Evolutionary conservation across 2,888 invertebrate genomes (phyloP).

Genomic region (Chelonus formosanus): DNA sequence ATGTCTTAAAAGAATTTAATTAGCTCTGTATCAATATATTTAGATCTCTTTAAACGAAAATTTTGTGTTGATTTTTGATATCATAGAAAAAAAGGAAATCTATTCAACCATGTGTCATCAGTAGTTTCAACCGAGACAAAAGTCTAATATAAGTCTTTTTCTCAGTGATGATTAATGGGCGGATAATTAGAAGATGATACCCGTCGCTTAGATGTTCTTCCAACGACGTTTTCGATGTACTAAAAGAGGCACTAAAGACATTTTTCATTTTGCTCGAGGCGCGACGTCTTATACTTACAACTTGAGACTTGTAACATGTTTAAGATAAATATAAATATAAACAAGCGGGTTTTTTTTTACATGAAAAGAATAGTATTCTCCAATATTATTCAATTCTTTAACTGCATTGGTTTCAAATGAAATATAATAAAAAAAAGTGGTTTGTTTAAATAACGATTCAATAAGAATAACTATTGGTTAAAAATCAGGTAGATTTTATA

Average conservation of each 20-base stretch:
- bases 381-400: no score
- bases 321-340: constrained; percentile 22
- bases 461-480: no score
- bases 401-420: no score
- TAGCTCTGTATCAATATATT: no score
- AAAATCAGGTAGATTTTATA: no score
- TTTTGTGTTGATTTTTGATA: constrained; percentile 20
- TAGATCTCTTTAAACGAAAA: background rate
- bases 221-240: constrained; percentile 37
- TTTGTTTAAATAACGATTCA: no score
- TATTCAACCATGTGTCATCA: constrained; percentile 30
- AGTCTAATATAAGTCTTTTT: constrained; percentile 20
- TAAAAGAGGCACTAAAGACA: constrained; percentile 50
- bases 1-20: no score
- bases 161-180: constrained; percentile 57
- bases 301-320: constrained; percentile 10
- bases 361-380: no score
- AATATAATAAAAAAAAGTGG: no score
- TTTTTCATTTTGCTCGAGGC: constrained; percentile 45
- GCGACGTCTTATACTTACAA: constrained; percentile 42
- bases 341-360: background rate
- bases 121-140: constrained; percentile 24
- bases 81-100: constrained; percentile 8
- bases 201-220: constrained; percentile 48
- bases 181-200: constrained; percentile 62